phyloP scores from a whole-genome alignment of 2,113 vertebrate genomes.

The Vidua chalybeata region DNA sequence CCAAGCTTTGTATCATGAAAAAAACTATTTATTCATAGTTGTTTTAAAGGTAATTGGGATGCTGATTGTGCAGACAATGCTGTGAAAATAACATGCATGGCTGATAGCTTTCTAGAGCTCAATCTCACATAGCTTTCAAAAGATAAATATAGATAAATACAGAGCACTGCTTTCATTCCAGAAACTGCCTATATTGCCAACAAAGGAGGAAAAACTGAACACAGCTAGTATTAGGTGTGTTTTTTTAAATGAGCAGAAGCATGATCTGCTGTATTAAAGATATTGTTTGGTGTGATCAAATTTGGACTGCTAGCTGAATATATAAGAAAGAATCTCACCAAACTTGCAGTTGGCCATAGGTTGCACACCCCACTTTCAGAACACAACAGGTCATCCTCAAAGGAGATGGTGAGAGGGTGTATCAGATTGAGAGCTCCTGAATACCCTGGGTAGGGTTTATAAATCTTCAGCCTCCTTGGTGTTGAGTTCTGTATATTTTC shows the following conservation, averaged over 20 bases:
- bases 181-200: neutral
- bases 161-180: neutral
- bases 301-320: neutral
- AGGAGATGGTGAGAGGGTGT: neutral
- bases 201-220: neutral
- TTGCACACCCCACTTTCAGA: neutral
- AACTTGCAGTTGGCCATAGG: neutral
- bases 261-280: neutral
- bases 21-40: neutral
- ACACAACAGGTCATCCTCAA: neutral
- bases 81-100: neutral
- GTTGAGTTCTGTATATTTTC: neutral
- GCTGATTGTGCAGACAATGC: neutral
- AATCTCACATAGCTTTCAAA: neutral
- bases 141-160: neutral
- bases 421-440: neutral
- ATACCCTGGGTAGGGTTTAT: neutral
- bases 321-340: neutral
- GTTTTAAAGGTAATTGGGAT: conserved; percentile 1
- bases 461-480: neutral
- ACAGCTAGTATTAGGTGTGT: neutral
- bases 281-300: neutral
- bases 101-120: neutral
- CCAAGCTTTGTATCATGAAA: neutral
- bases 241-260: neutral